Base-by-base conservation (phyloP, 2,888 invertebrate genomes). In the Latrodectus elegans region DNA sequence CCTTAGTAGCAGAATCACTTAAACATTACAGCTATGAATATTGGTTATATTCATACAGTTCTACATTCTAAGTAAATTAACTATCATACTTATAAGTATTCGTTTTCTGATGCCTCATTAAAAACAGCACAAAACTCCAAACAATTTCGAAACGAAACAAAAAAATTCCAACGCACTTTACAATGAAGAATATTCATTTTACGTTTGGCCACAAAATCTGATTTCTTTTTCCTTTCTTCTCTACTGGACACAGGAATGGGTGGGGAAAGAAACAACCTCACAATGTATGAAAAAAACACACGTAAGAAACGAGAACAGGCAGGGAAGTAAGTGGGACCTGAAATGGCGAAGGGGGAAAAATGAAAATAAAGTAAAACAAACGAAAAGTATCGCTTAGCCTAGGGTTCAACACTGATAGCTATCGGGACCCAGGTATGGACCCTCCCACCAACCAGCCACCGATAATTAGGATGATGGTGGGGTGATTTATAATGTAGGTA, bases 401-500 rank as follows among this genome's bases (percentile, higher is more conserved):
- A 38, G 82, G 68, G 82, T 78, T 82, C 87, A 82, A 72, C 87
- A 65, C 87, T 79, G 88, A 88, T 78, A 72, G 79, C 78, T 83
- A 83, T 83, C 83, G 64, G 52, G 71, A 26, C 70, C 70, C 83
- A 15, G 71, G 83, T 71, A 38, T 68, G 79, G 74, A 64, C 74
- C 88, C 88, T 83, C 88, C 88, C 81, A 88, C 86, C 49, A 71
- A 64, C 77, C n/a, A 78, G 86, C 86, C 86, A 86, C 83, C 74
- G 88, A 83, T 88, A 88, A 88, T 88, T 88, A 83, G 88, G 88
- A 78, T 74, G 88, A 81, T 83, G 75, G 78, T 52, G 83, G 14
- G 88, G 83, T 88, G 88, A 88, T 88, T 88, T 88, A 88, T 88
- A 88, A 81, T 73, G 67, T 26, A 52, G 88, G 75, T 72, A 80